phyloP scores from a whole-genome alignment of 2,797 vertebrate species.

The Ceyx erithaca region DNA sequence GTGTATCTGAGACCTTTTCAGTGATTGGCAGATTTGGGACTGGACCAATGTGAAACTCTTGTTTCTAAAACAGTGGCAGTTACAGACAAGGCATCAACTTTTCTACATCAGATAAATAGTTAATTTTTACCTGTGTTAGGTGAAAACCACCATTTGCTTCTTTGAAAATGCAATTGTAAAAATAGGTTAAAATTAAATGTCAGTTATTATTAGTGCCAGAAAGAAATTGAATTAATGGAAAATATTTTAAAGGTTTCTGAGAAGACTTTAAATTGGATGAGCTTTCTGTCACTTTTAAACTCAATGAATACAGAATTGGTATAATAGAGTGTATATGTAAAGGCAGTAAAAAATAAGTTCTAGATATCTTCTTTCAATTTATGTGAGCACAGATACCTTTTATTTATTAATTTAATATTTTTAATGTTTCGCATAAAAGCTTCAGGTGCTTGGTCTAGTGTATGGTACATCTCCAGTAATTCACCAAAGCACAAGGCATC shows the following conservation, averaged over 20 bases:
- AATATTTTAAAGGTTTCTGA: slow-evolving; percentile 16
- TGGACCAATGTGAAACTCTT: not conserved
- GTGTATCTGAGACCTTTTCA: not conserved
- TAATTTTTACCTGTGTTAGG: not conserved
- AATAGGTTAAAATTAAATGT: not conserved
- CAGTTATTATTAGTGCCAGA: not conserved
- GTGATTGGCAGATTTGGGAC: not conserved
- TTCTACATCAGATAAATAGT: not conserved
- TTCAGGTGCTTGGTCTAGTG: not conserved
- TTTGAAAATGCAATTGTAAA: not conserved
- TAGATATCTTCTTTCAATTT: not conserved
- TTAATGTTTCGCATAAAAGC: not conserved
- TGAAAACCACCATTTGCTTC: not conserved
- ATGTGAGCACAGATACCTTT: not conserved
- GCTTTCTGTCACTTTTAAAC: not conserved
- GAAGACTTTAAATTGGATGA: not conserved
- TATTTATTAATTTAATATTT: not conserved
- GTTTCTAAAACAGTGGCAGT: too few species aligned
- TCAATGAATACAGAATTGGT: not conserved
- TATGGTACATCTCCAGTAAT: not conserved
- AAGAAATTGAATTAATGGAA: not conserved
- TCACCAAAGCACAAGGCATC: not conserved
- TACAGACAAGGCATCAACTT: not conserved
- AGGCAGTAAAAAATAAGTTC: not conserved
- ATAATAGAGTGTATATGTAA: not conserved